Conservation (phyloP, 2,113 vertebrate genomes). For the Mus spicilegus region DNA sequence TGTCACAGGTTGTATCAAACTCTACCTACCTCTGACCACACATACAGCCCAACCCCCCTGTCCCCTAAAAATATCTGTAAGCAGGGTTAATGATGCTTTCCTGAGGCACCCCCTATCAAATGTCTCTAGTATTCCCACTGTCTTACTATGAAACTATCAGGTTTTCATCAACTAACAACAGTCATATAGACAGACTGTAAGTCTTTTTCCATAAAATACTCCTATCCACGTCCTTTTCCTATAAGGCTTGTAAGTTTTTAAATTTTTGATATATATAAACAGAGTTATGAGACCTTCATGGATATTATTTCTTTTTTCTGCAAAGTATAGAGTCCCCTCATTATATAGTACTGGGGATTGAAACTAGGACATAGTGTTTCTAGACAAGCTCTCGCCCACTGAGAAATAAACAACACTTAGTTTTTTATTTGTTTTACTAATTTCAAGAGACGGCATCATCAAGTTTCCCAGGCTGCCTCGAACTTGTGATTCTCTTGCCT, state of each 20-base stretch:
- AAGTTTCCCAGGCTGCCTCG: not conserved
- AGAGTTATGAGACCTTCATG: not conserved
- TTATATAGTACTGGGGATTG: not conserved
- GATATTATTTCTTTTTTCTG: not conserved
- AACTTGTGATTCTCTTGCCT: not conserved
- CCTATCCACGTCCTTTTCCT: not conserved
- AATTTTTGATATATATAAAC: not conserved
- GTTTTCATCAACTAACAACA: not conserved
- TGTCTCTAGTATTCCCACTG: not conserved
- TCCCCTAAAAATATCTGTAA: not conserved
- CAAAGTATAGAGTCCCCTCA: not conserved
- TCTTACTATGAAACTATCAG: not conserved
- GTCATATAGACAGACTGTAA: not conserved
- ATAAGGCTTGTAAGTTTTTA: not conserved
- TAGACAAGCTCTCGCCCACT: not conserved
- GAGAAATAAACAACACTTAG: not conserved
- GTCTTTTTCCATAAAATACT: not conserved
- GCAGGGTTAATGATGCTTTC: slow-evolving; percentile 13
- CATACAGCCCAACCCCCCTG: not conserved
- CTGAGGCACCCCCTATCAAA: not conserved
- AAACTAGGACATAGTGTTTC: not conserved
- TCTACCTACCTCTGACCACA: slow-evolving; percentile 46
- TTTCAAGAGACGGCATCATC: not conserved
- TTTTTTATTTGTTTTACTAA: not conserved
- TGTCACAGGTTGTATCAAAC: slow-evolving; percentile 44